Evolutionary conservation across 2,888 invertebrate species (phyloP), one percentile per base, ranked within the genome.

Genomic region (Hermaeophaga mercurialis): DNA sequence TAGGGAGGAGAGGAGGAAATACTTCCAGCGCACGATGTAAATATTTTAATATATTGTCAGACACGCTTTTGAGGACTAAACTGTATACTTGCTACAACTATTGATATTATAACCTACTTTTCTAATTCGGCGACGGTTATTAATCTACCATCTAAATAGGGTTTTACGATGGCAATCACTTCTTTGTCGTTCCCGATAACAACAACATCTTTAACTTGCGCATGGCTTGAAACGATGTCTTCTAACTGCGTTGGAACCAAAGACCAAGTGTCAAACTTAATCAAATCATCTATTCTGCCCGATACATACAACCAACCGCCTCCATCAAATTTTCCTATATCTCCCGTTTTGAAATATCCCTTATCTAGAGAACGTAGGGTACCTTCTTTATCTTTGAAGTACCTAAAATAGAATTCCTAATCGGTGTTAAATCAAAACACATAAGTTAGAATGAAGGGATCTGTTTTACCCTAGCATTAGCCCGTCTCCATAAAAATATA

Each of bases 391-490:
- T 73, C 69, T 50, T 71, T 73, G 31, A 69, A 74, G 58, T 74
- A 74, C 8, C 74, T 73, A 31, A 12, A 63, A 11, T 36, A 31
- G 3, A 22, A 22, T 22, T 22, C 4, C 6, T 22, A 22, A 22
- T 6, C n/a, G n/a, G n/a, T n/a, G n/a, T n/a, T n/a, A n/a, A n/a
- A 15, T 24, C 15, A 22, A n/a, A 33, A 48, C 9, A 28, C 24
- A 1, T 38, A 22, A 22, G n/a, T 36, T 15, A 14, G 15, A 2
- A 17, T 9, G 6, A 34, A 8, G 15, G 15, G 17, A 17, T 6
- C 28, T n/a, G n/a, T n/a, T n/a, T 60, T 63, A 74, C 74, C 74
- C 73, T 15, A 72, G 54, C 73, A 74, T 73, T 4, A 71, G 18
- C 33, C 70, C 69, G 24, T 72, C 70, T 8, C 71, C 70, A 11